Percentiles rank a stretch among this genome's conserved stretches.
phyloP scores from a whole-genome alignment of 2,113 vertebrate genomes.

The Spea multiplicata region DNA sequence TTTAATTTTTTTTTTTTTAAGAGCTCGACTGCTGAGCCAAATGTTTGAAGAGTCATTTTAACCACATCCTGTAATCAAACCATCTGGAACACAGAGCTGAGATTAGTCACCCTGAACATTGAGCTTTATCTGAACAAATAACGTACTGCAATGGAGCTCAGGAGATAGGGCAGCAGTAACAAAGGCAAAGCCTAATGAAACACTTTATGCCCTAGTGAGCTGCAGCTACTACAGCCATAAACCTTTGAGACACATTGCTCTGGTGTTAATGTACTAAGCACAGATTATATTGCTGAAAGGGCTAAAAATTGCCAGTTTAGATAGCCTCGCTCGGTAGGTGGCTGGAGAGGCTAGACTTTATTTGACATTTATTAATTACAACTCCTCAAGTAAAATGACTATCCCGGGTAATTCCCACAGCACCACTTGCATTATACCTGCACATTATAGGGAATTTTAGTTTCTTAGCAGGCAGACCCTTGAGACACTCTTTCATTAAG shows the following conservation, averaged over 20 bases:
- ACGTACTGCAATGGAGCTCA: constrained; percentile 53
- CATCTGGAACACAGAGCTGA: constrained; percentile 67
- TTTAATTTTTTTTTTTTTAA: constrained; percentile 39
- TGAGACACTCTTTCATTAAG: no score
- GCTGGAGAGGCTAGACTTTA: constrained; percentile 28
- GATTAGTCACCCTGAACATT: constrained; percentile 69
- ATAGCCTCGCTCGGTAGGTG: constrained; percentile 38
- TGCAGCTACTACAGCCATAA: constrained; percentile 53
- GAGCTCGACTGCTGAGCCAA: constrained; percentile 48
- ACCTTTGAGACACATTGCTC: constrained; percentile 51
- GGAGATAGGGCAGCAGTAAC: constrained; percentile 57
- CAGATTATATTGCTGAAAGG: constrained; percentile 51
- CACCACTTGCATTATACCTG: no score
- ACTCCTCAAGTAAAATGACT: constrained; percentile 29
- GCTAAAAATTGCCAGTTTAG: constrained; percentile 54
- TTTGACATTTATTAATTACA: constrained; percentile 50
- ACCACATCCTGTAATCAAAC: constrained; percentile 71
- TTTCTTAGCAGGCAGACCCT: no score
- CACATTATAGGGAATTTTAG: no score
- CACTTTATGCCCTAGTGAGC: constrained; percentile 56
- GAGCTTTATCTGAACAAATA: constrained; percentile 68
- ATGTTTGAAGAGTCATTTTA: constrained; percentile 66
- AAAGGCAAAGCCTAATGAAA: constrained; percentile 60
- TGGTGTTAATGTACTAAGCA: constrained; percentile 59
- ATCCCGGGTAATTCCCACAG: not conserved